Evolutionary conservation across 2,113 vertebrate genomes (phyloP).

Genomic region (Fregata magnificens): DNA sequence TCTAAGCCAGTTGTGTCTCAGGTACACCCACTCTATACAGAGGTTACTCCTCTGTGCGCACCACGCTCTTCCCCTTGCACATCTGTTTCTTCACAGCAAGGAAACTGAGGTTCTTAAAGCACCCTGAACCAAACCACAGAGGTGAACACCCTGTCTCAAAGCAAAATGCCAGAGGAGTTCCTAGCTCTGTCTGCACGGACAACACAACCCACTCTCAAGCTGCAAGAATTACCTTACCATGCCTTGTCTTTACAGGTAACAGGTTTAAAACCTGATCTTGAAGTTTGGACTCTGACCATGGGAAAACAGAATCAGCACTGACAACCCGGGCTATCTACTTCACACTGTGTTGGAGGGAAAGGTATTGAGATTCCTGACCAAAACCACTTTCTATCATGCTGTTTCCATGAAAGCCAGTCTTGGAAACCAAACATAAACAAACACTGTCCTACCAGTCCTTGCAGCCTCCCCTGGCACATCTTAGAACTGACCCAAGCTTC

Average conservation of each 20-base stretch:
- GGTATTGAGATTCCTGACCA: neutral
- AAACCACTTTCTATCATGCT: neutral
- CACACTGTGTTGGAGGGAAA: neutral
- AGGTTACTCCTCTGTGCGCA: neutral
- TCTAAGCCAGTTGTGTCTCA: neutral
- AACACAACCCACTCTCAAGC: neutral
- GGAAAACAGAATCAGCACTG: neutral
- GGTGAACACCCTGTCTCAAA: neutral
- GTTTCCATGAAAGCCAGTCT: neutral
- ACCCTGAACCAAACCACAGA: neutral
- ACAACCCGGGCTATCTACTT: neutral
- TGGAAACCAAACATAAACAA: neutral
- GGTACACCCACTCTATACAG: neutral
- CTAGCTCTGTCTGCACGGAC: neutral
- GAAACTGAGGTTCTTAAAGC: neutral
- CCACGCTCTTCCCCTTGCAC: neutral
- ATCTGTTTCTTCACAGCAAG: neutral
- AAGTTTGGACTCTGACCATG: neutral
- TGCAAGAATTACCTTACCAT: neutral
- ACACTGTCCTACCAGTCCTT: neutral
- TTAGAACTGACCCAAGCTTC: neutral
- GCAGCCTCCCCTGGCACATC: neutral
- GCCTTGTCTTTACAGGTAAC: neutral
- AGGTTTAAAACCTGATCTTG: neutral
- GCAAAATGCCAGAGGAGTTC: neutral